Conservation (phyloP, 2,113 vertebrate species). For the Planiliza haematocheilus region DNA sequence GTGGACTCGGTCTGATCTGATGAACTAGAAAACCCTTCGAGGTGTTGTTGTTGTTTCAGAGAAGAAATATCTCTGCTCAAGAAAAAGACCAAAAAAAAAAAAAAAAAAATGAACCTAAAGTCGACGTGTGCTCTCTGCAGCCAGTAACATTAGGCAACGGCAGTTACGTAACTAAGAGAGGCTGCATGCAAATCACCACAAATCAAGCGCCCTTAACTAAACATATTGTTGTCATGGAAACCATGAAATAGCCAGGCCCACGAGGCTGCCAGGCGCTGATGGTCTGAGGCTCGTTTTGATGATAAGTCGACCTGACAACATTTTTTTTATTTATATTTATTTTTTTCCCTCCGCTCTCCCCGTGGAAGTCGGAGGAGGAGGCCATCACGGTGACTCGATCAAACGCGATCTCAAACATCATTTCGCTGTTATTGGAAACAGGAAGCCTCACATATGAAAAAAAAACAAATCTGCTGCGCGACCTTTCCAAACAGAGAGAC, state of each 20-base stretch:
- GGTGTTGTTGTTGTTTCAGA: no score
- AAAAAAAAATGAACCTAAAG: no score
- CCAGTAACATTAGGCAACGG: not conserved
- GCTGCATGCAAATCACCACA: slow-evolving; percentile 25
- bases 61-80: no score
- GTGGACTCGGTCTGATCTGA: not conserved
- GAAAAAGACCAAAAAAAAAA: no score
- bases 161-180: slow-evolving; percentile 15
- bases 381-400: slow-evolving; percentile 35
- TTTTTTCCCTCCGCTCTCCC: no score
- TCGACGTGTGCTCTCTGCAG: not conserved
- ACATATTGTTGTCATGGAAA: slow-evolving; percentile 39
- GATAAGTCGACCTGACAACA: slow-evolving; percentile 54
- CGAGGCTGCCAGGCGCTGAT: slow-evolving; percentile 21
- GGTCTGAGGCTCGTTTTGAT: slow-evolving; percentile 54
- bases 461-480: slow-evolving; percentile 9
- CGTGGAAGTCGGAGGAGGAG: slow-evolving; percentile 44
- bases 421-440: slow-evolving; percentile 26
- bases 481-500: slow-evolving; percentile 21
- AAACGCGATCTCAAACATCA: slow-evolving; percentile 44
- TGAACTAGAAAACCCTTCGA: not conserved
- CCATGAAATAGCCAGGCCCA: slow-evolving; percentile 30
- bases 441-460: slow-evolving; percentile 14
- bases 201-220: slow-evolving; percentile 8
- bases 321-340: no score